These are phyloP conservation scores for Alloplasta piceator DNA, from an alignment of 2,888 invertebrate species.

Conservation along the genomic window DNA sequence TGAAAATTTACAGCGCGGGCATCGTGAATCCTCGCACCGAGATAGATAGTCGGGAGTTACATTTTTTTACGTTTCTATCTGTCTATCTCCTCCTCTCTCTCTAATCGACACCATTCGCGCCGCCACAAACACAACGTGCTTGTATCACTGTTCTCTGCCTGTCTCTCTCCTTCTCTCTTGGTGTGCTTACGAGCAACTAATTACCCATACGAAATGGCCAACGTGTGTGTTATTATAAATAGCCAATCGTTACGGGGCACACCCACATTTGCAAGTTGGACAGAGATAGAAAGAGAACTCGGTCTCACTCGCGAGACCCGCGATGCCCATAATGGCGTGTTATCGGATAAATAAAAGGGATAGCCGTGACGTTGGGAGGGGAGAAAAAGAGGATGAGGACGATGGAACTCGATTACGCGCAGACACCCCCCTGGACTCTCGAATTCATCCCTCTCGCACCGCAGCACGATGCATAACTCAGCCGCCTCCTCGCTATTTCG, in stretches of 20 bases:
- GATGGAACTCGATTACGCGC: slow-evolving; percentile 82
- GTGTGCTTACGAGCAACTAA: slow-evolving; percentile 80
- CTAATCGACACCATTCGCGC: slow-evolving; percentile 32
- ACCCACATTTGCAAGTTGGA: slow-evolving; percentile 76
- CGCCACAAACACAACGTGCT: slow-evolving; percentile 43
- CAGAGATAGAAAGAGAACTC: slow-evolving; percentile 31
- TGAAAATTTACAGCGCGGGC: slow-evolving; percentile 57
- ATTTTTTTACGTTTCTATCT: slow-evolving; percentile 59
- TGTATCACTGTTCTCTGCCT: slow-evolving; percentile 37
- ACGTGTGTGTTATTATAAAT: slow-evolving; percentile 81
- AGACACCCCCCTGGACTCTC: slow-evolving; percentile 71
- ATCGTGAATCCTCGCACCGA: slow-evolving; percentile 38
- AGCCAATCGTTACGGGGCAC: slow-evolving; percentile 82
- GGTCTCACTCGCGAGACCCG: slow-evolving; percentile 56
- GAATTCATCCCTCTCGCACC: slow-evolving; percentile 41
- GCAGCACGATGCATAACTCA: slow-evolving; percentile 20
- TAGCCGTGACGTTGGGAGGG: slow-evolving; percentile 70
- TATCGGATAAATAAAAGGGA: slow-evolving; percentile 83
- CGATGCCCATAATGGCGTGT: slow-evolving; percentile 82
- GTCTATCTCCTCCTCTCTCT: slow-evolving; percentile 6
- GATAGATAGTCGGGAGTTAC: slow-evolving; percentile 60
- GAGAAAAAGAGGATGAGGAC: slow-evolving; percentile 22
- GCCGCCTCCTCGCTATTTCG: slow-evolving; percentile 30
- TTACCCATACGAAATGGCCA: slow-evolving; percentile 80
- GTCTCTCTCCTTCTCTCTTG: slow-evolving; percentile 53